Evolutionary conservation across 2,797 vertebrate species (phyloP).

Genomic region (Schizopygopsis malacanthus): DNA sequence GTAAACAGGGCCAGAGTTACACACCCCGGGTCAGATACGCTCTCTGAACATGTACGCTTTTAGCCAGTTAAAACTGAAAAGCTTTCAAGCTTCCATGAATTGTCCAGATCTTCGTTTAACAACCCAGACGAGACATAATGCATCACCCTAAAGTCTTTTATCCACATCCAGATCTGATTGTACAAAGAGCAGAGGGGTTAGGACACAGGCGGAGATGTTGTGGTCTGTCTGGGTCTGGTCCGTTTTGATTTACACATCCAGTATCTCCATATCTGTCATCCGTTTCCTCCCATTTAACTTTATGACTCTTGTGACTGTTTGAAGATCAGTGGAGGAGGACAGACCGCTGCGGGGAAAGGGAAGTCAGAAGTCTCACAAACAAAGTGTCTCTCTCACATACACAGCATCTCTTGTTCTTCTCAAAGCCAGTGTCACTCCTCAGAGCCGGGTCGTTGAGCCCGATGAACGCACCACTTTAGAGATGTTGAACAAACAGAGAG

Average conservation of each 20-base stretch:
- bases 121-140: slow-evolving; percentile 27
- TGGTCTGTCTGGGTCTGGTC: slow-evolving; percentile 48
- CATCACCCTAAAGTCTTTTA: slow-evolving; percentile 39
- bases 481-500: slow-evolving; percentile 47
- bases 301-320: slow-evolving; percentile 66
- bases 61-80: neutral
- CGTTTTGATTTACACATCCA: slow-evolving; percentile 65
- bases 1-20: slow-evolving; percentile 10
- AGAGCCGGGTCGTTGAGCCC: slow-evolving; percentile 33
- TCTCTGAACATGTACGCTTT: neutral
- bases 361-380: slow-evolving; percentile 54
- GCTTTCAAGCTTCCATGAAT: slow-evolving; percentile 29
- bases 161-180: slow-evolving; percentile 46
- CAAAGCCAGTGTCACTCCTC: slow-evolving; percentile 39
- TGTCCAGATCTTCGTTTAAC: slow-evolving; percentile 37
- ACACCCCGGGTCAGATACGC: neutral
- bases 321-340: slow-evolving; percentile 64
- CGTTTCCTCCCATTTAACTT: slow-evolving; percentile 69
- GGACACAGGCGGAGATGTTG: slow-evolving; percentile 33
- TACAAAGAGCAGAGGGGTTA: slow-evolving; percentile 1
- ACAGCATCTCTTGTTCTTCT: slow-evolving; percentile 47
- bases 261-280: slow-evolving; percentile 64
- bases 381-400: slow-evolving; percentile 35
- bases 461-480: slow-evolving; percentile 45
- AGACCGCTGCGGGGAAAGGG: slow-evolving; percentile 55